Conservation (phyloP, 2,113 vertebrate species). For the Varanus komodoensis region DNA sequence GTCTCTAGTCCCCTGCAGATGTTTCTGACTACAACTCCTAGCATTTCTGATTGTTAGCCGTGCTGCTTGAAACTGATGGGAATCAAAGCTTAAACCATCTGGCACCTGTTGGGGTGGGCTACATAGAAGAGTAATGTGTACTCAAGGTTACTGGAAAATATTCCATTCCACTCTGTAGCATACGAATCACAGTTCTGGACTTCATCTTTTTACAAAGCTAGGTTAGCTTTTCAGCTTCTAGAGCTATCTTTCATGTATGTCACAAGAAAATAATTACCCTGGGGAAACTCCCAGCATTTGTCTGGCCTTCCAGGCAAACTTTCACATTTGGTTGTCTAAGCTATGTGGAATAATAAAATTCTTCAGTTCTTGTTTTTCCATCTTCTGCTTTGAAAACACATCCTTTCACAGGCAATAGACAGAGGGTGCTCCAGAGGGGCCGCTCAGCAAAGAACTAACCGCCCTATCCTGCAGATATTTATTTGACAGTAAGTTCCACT, state of each 20-base stretch:
- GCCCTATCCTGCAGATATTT: not conserved
- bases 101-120: not conserved
- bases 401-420: not conserved
- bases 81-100: not conserved
- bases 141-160: not conserved
- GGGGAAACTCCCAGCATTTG: not conserved
- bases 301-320: not conserved
- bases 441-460: not conserved
- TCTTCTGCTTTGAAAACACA: not conserved
- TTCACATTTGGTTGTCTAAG: not conserved
- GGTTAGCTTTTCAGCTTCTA: not conserved
- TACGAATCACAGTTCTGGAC: not conserved
- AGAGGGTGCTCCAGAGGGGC: not conserved
- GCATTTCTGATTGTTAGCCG: not conserved
- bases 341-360: conserved; percentile 5
- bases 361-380: conserved; percentile 3
- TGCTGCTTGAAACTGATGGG: not conserved
- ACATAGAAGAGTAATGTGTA: not conserved
- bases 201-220: not conserved
- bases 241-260: not conserved
- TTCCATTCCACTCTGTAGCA: too few relatives aligned
- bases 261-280: conserved; percentile 7
- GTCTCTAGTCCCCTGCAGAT: not conserved
- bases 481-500: not conserved
- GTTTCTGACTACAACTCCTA: not conserved